These are phyloP conservation scores for Oegoconia quadripuncta DNA, from an alignment of 2,888 invertebrate genomes.

Conservation along the genomic window DNA sequence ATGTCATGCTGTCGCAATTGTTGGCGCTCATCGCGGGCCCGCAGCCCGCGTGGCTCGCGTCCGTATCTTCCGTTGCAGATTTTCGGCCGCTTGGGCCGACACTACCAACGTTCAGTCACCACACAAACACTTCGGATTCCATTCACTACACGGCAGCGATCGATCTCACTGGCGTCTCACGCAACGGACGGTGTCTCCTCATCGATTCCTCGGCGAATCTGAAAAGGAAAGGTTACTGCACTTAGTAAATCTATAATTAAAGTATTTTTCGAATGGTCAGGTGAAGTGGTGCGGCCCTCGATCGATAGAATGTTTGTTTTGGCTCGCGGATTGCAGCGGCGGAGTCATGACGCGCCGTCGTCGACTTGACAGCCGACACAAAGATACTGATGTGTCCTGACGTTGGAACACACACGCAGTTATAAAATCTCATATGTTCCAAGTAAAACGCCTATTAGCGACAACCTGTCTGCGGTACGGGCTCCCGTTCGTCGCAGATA, in stretches of 20 bases:
- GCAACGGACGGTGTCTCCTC: constrained; percentile 72
- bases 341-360: constrained; percentile 50
- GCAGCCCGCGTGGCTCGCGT: constrained; percentile 79
- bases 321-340: constrained; percentile 48
- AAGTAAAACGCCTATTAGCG: constrained; percentile 74
- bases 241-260: constrained; percentile 67
- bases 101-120: constrained; percentile 73
- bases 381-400: constrained; percentile 57
- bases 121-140: constrained; percentile 77
- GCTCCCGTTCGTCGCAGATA: constrained; percentile 62
- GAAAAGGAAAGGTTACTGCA: constrained; percentile 61
- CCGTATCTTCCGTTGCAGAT: constrained; percentile 76
- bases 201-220: constrained; percentile 74
- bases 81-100: constrained; percentile 73
- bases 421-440: constrained; percentile 62
- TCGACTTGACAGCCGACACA: constrained; percentile 48
- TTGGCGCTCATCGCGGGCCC: constrained; percentile 84
- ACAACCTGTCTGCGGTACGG: constrained; percentile 71
- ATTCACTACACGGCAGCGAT: constrained; percentile 70
- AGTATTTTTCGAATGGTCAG: constrained; percentile 47
- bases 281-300: constrained; percentile 40
- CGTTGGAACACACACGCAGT: constrained; percentile 67
- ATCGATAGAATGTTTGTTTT: constrained; percentile 61
- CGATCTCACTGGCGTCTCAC: constrained; percentile 59
- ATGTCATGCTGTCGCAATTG: constrained; percentile 93